Evolutionary conservation across 2,113 vertebrate genomes (phyloP).

Genomic region (Galeopterus variegatus): DNA sequence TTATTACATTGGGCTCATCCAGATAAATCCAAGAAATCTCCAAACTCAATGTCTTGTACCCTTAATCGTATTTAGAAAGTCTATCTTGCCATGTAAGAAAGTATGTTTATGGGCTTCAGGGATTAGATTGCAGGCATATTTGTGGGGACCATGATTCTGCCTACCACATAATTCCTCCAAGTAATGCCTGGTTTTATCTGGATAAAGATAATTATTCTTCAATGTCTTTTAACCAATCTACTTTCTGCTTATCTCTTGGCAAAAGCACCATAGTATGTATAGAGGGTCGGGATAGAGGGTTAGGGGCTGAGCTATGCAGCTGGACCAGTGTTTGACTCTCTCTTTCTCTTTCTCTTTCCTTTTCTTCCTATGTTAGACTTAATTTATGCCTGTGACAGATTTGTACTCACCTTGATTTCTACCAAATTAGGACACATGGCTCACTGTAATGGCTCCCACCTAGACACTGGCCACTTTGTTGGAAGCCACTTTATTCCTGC

Average conservation of each 20-base stretch:
- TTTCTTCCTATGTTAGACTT: too few species aligned
- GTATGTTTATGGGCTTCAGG: background rate
- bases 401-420: background rate
- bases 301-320: background rate
- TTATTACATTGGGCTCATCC: background rate
- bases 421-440: background rate
- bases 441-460: background rate
- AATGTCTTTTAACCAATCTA: background rate
- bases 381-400: background rate
- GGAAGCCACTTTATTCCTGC: background rate
- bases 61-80: background rate
- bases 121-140: background rate
- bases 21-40: background rate
- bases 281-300: background rate
- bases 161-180: background rate
- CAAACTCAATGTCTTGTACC: background rate
- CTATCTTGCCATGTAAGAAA: background rate
- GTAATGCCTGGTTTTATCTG: background rate
- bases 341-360: background rate
- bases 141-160: background rate
- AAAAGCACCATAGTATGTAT: background rate
- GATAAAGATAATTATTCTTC: background rate
- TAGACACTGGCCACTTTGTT: background rate
- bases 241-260: background rate
- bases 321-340: rapidly evolving